Evolutionary conservation across 2,113 vertebrate species (phyloP).

Genomic region (Redunca redunca): DNA sequence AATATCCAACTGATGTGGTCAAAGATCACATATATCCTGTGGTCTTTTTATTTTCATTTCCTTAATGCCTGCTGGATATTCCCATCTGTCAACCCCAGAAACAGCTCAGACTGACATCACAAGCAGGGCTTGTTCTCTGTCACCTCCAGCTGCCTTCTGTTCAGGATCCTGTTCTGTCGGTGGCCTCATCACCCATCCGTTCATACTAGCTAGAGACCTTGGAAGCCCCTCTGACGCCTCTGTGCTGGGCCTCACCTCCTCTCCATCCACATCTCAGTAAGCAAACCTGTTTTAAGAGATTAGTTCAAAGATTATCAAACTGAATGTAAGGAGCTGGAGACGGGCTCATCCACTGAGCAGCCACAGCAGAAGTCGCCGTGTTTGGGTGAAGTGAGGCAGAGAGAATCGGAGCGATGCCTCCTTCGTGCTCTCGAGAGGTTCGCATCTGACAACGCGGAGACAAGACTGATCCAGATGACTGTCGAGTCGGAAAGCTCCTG

Average conservation of each 20-base stretch:
- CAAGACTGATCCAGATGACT: neutral
- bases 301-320: neutral
- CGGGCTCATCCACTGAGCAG: neutral
- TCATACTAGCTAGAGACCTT: neutral
- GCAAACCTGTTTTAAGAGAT: neutral
- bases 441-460: neutral
- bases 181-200: neutral
- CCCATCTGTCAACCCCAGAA: neutral
- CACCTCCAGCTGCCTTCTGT: neutral
- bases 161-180: no score
- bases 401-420: neutral
- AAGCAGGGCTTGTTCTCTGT: neutral
- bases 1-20: neutral
- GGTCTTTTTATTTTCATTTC: neutral
- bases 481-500: no score
- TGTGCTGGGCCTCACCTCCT: neutral
- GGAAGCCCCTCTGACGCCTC: no score
- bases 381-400: neutral
- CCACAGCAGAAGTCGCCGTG: neutral
- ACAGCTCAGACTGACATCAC: neutral
- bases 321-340: neutral
- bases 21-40: neutral
- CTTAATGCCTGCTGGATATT: neutral
- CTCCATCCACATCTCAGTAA: neutral
- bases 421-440: no score